Percentiles rank a stretch among this genome's conserved stretches.
Conservation (phyloP, 2,797 vertebrate species). For the Valencia hispanica region DNA sequence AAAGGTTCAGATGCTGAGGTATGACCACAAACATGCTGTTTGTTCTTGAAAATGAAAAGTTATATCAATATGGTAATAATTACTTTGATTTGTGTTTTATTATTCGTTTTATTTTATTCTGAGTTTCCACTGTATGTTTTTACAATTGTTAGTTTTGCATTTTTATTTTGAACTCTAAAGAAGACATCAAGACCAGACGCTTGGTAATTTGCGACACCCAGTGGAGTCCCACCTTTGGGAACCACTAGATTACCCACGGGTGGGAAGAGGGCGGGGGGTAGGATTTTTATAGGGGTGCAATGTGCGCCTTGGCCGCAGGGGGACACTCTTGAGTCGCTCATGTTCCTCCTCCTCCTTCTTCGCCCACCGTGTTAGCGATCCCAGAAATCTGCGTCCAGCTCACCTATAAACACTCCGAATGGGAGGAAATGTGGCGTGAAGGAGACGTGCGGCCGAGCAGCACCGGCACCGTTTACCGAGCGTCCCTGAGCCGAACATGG, state of each 20-base stretch:
- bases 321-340: constrained; percentile 72
- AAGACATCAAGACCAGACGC: not conserved
- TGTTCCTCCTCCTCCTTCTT: constrained; percentile 29
- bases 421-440: constrained; percentile 77
- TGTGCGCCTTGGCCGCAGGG: constrained; percentile 61
- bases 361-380: constrained; percentile 57
- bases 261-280: not conserved
- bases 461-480: constrained; percentile 58
- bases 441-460: constrained; percentile 65
- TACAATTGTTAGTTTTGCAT: not conserved
- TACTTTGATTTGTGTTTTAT: not conserved
- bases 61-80: not conserved
- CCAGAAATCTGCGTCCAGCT: constrained; percentile 60
- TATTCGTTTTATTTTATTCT: not conserved
- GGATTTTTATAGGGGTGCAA: constrained; percentile 27
- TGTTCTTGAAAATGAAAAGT: not conserved
- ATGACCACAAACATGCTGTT: too few relatives aligned
- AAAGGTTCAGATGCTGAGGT: too few relatives aligned
- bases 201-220: not conserved
- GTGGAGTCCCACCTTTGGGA: not conserved
- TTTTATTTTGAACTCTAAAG: not conserved
- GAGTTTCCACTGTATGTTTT: not conserved
- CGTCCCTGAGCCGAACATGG: constrained; percentile 76
- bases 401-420: constrained; percentile 75
- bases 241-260: not conserved